Conservation (phyloP, 2,113 vertebrate species). For the Pleuronectes platessa region DNA sequence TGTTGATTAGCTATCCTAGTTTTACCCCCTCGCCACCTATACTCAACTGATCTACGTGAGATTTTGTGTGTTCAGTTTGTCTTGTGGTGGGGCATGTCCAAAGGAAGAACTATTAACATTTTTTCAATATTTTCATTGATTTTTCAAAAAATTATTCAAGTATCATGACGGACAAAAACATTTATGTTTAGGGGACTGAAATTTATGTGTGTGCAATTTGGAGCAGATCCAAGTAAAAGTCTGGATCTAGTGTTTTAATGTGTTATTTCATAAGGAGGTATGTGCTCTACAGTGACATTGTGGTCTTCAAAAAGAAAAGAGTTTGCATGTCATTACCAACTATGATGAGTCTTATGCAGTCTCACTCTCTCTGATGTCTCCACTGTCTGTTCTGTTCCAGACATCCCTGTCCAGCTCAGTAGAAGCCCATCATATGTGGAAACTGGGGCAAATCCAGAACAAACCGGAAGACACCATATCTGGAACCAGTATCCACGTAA, state of each 20-base stretch:
- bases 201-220: too few species aligned
- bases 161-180: too few species aligned
- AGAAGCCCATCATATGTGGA: conserved; percentile 8
- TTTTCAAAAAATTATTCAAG: too few species aligned
- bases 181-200: too few species aligned
- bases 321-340: neutral
- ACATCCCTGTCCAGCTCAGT: neutral
- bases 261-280: neutral
- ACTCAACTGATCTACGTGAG: too few species aligned
- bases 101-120: too few species aligned
- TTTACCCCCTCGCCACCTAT: too few species aligned
- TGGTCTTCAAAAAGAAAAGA: neutral
- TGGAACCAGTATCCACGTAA: neutral
- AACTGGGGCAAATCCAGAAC: neutral
- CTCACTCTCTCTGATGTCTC: conserved; percentile 2
- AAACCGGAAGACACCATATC: neutral
- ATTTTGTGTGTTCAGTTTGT: too few species aligned
- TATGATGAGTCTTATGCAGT: neutral
- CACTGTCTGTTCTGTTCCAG: conserved; percentile 22
- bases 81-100: too few species aligned
- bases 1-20: too few species aligned
- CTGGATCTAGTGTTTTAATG: neutral
- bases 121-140: too few species aligned
- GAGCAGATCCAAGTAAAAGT: neutral
- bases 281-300: neutral